Conservation (phyloP, 2,797 vertebrate species). For the Acanthurus leucopareius region DNA sequence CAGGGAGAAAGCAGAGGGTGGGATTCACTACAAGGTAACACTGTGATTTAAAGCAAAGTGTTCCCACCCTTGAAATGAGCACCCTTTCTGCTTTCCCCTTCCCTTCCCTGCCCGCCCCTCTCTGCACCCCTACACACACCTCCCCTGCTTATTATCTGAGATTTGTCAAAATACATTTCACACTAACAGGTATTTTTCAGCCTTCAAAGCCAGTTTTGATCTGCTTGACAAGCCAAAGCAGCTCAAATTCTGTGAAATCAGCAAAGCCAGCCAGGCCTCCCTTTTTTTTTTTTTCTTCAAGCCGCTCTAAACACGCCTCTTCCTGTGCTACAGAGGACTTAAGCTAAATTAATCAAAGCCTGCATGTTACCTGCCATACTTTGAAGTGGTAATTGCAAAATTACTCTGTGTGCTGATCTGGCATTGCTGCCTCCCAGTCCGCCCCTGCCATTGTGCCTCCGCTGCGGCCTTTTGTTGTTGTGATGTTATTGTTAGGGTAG, state of each 20-base stretch:
- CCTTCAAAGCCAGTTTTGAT: constrained; percentile 90
- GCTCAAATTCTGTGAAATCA: constrained; percentile 89
- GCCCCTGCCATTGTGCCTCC: constrained; percentile 56
- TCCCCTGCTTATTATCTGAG: constrained; percentile 83
- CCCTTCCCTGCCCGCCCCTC: constrained; percentile 41
- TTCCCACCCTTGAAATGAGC: constrained; percentile 61
- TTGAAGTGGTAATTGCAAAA: constrained; percentile 88
- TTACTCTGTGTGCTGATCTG: constrained; percentile 82
- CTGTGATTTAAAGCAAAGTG: constrained; percentile 64
- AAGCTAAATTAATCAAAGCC: constrained; percentile 89
- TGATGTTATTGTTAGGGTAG: constrained; percentile 68
- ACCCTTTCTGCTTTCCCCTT: constrained; percentile 43
- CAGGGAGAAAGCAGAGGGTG: constrained; percentile 78
- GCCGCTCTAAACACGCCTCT: constrained; percentile 83
- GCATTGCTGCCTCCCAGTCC: constrained; percentile 72
- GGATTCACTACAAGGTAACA: constrained; percentile 86
- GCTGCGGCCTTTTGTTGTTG: constrained; percentile 71
- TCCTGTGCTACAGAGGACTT: constrained; percentile 84
- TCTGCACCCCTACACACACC: constrained; percentile 59
- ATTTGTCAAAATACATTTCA: constrained; percentile 92
- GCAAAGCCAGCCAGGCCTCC: constrained; percentile 83
- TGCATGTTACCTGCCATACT: constrained; percentile 83
- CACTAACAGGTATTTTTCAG: constrained; percentile 88
- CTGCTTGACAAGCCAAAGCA: constrained; percentile 86
- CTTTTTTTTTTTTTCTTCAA: constrained; percentile 58